Evolutionary conservation across 2,888 invertebrate genomes (phyloP), one percentile per base, ranked within the genome.

Genomic region (Crematogaster levior): DNA sequence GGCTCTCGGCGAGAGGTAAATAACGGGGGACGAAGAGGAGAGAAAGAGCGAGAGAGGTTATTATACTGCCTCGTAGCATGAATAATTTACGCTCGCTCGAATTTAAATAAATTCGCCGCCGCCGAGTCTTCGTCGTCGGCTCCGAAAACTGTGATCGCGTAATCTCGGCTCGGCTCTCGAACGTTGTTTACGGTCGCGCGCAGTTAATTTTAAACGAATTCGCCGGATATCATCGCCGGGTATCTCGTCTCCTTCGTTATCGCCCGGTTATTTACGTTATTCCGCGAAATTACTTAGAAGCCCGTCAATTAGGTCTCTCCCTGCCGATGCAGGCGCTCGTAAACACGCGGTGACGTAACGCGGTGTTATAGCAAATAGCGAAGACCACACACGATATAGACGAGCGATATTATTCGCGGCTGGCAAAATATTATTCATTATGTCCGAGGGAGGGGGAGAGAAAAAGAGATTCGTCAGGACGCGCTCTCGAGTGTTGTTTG

Each of bases 71-170:
- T 82, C 84, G 82, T 60, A 70, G 84, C 86, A 91, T 91, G 91
- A 92, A 92, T 92, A 91, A 91, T 92, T 92, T 89, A 91, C 89
- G 73, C 72, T 84, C 83, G 73, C 75, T 85, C 65, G 88, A 88
- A 92, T 92, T 91, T 88, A 87, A 92, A 92, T 92, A 92, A 91
- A 92, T 92, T 90, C 89, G 87, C 70, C 68, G 79, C 37, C 81
- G 83, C 68, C 66, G 75, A 70, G 65, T 10, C 27, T 18, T 18
- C 48, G 30, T 21, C 48, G 34, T 15, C 34, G 40, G 40, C 30
- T 56, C 30, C 40, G 40, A 79, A 75, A 68, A 68, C 30, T 24
- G 68, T 51, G 34, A 75, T 6, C 53, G 43, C 43, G 77, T 56
- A 56, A 85, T 85, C 88, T 81, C 83, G 83, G 51, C 82, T 72